These are phyloP conservation scores for Ispidina lecontei DNA, from an alignment of 2,797 vertebrate genomes.

Conservation along the genomic window DNA sequence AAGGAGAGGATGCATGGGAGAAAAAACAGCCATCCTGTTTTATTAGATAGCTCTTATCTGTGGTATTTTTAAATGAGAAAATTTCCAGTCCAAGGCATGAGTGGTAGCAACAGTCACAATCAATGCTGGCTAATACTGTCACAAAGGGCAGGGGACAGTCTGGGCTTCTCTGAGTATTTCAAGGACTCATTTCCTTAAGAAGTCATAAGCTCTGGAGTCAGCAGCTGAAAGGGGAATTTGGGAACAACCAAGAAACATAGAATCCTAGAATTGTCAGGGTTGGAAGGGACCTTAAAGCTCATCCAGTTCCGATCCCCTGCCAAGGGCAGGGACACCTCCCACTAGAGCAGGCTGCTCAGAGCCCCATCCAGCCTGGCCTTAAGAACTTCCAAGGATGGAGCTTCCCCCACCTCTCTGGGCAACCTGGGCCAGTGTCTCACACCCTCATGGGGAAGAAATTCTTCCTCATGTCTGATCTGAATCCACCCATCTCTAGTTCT, in stretches of 20 bases:
- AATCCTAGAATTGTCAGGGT: no score
- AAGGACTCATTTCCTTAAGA: neutral
- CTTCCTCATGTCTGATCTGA: no score
- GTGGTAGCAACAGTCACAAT: neutral
- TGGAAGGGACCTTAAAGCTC: no score
- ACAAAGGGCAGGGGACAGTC: neutral
- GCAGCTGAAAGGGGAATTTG: neutral
- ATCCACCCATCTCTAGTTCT: no score
- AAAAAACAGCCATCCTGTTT: neutral
- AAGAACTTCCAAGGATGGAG: no score
- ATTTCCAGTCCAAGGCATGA: neutral
- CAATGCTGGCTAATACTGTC: neutral
- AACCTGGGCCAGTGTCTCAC: no score
- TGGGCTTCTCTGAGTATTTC: neutral
- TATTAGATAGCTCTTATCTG: neutral
- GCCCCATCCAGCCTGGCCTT: no score
- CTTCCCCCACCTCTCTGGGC: no score
- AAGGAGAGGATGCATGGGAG: neutral
- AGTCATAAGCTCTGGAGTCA: neutral
- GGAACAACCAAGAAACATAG: fast-evolving
- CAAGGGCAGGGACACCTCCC: no score
- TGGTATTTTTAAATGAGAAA: neutral
- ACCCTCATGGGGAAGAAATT: no score
- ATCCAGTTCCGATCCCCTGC: no score
- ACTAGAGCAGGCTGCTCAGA: no score